Conservation (phyloP, 1,140 invertebrate species). For the Orussus abietinus region DNA sequence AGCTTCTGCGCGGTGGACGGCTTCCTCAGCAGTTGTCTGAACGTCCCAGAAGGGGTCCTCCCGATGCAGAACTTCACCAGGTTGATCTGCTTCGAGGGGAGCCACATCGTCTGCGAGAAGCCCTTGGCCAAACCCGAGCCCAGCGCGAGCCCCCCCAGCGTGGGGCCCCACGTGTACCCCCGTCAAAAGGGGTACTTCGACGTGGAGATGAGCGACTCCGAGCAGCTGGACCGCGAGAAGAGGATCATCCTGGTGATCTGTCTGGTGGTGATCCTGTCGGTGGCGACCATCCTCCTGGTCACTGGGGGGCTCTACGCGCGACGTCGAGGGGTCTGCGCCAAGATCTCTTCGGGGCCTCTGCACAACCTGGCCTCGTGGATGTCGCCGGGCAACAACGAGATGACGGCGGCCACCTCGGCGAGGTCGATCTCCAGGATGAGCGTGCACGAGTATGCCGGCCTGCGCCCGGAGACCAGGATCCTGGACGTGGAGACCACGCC, state of each 20-base stretch:
- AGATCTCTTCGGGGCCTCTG: constrained; percentile 38
- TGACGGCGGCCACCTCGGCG: constrained; percentile 53
- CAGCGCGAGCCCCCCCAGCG: constrained; percentile 43
- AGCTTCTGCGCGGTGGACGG: constrained; percentile 63
- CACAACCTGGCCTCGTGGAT: constrained; percentile 41
- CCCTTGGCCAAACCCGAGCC: constrained; percentile 30
- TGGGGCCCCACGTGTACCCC: constrained; percentile 46
- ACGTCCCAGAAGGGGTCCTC: constrained; percentile 60
- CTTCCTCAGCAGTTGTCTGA: constrained; percentile 60
- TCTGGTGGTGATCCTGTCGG: constrained; percentile 49
- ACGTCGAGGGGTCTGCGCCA: constrained; percentile 54
- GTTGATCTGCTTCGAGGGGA: constrained; percentile 55
- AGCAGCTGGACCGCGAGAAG: constrained; percentile 47
- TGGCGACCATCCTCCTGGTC: constrained; percentile 52
- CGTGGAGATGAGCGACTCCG: constrained; percentile 46
- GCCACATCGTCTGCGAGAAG: constrained; percentile 39
- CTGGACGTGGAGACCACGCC: constrained; percentile 35
- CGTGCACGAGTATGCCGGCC: constrained; percentile 62
- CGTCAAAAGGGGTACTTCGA: constrained; percentile 44
- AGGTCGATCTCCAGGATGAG: constrained; percentile 61
- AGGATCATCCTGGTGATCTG: constrained; percentile 52
- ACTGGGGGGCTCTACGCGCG: constrained; percentile 56
- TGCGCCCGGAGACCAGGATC: constrained; percentile 50
- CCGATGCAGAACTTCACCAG: constrained; percentile 61
- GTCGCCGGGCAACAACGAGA: constrained; percentile 38